Percentiles rank a stretch among this genome's conserved stretches.
Evolutionary conservation across 2,113 vertebrate genomes (phyloP).

Genomic region (Leuciscus idus): DNA sequence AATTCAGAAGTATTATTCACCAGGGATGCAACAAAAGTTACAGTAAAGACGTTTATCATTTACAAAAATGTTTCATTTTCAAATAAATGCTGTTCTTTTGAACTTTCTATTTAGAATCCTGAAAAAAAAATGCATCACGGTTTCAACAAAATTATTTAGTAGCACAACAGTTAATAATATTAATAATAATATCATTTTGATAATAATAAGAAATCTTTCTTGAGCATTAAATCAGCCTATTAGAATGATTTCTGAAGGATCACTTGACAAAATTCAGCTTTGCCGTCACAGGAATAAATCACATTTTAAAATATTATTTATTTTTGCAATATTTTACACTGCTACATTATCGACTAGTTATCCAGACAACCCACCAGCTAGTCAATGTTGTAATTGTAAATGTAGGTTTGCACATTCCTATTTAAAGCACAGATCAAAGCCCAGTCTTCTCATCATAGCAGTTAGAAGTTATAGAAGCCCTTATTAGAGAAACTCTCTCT

Average conservation of each 20-base stretch:
- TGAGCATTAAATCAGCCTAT: too few species aligned
- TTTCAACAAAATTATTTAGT: too few species aligned
- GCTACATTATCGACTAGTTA: not conserved
- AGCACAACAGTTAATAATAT: too few species aligned
- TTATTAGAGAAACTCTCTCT: constrained; percentile 42
- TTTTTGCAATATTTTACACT: too few species aligned
- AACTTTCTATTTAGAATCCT: too few species aligned
- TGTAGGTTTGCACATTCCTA: not conserved
- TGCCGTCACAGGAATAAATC: not conserved
- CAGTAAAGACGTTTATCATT: not conserved
- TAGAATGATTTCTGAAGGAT: not conserved
- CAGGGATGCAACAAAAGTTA: not conserved
- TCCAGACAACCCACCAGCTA: not conserved
- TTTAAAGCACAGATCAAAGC: constrained; percentile 3
- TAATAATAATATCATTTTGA: too few species aligned
- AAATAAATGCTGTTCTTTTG: too few species aligned
- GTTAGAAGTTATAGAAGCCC: constrained; percentile 12
- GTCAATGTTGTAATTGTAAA: not conserved
- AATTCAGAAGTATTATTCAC: not conserved
- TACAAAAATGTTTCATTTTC: too few species aligned
- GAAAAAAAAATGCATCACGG: too few species aligned
- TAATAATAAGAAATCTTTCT: too few species aligned
- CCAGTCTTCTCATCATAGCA: not conserved
- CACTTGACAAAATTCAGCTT: not conserved
- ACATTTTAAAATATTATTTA: not conserved